Percentiles rank a stretch among this genome's conserved stretches.
phyloP scores from a whole-genome alignment of 1,140 invertebrate genomes.

The Kradibia gibbosae region DNA sequence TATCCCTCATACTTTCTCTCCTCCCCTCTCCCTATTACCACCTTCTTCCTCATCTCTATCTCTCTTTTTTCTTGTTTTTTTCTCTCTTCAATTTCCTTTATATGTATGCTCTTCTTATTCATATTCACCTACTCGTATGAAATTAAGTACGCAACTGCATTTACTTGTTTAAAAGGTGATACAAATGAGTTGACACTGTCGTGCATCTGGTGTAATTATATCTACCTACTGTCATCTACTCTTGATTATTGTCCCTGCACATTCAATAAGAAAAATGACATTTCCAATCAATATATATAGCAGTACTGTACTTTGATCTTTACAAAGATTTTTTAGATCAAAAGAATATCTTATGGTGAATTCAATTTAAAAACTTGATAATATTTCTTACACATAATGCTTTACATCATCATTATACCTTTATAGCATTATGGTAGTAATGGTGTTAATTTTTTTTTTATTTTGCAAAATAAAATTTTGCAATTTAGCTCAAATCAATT shows the following conservation, averaged over 20 bases:
- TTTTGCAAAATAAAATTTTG: background rate
- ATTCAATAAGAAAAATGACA: conserved; percentile 1
- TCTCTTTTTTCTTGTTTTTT: background rate
- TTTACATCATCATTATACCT: too few species aligned
- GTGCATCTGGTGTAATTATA: conserved; percentile 30
- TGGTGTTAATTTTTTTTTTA: conserved; percentile 7
- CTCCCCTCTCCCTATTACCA: background rate
- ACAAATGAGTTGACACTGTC: conserved; percentile 39
- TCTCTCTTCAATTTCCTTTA: background rate
- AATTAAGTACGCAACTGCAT: conserved; percentile 7
- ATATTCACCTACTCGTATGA: background rate
- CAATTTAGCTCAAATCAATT: background rate
- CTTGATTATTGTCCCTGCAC: conserved; percentile 34
- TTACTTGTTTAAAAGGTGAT: conserved; percentile 23
- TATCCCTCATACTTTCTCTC: background rate
- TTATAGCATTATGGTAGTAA: background rate
- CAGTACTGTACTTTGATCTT: conserved; percentile 9
- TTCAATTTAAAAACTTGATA: background rate
- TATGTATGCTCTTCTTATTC: conserved; percentile 5
- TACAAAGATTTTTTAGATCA: background rate
- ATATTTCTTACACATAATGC: background rate
- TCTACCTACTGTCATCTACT: conserved; percentile 7
- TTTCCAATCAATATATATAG: background rate
- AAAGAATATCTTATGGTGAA: background rate
- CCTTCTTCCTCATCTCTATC: background rate